Evolutionary conservation across 2,888 invertebrate genomes (phyloP).

Genomic region (Digitonthophagus gazella): DNA sequence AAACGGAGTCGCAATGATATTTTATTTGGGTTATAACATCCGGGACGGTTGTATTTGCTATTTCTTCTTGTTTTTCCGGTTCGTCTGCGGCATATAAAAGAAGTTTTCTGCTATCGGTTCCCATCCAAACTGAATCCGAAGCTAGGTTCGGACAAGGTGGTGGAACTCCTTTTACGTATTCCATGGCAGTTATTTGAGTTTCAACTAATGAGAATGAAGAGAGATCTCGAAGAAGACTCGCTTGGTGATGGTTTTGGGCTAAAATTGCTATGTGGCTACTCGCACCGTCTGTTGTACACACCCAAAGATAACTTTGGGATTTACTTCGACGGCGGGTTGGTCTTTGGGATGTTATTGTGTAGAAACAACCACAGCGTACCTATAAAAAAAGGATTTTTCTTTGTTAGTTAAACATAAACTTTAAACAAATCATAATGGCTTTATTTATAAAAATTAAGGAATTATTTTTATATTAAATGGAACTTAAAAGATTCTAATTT

Average conservation of each 20-base stretch:
- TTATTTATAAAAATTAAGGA: too few species aligned
- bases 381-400: too few species aligned
- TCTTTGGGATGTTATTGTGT: constrained; percentile 66
- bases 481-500: too few species aligned
- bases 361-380: constrained; percentile 90
- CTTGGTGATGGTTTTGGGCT: constrained; percentile 69
- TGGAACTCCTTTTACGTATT: constrained; percentile 71
- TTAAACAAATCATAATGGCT: too few species aligned
- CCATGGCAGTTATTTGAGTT: constrained; percentile 77
- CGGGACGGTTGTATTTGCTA: constrained; percentile 66
- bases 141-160: constrained; percentile 48
- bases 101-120: constrained; percentile 79
- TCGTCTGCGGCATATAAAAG: constrained; percentile 82
- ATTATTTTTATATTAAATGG: too few species aligned
- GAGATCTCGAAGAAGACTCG: constrained; percentile 71
- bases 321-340: constrained; percentile 62
- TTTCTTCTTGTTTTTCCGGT: constrained; percentile 78
- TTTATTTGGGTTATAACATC: constrained; percentile 74
- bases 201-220: constrained; percentile 77
- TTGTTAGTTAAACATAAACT: too few species aligned
- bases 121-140: constrained; percentile 87
- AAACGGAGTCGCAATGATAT: constrained; percentile 84
- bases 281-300: constrained; percentile 79
- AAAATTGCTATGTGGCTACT: constrained; percentile 77
- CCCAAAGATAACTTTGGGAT: constrained; percentile 83